A percentile compares a stretch with the other conserved stretches of the same genome.
Conservation (phyloP, 2,888 invertebrate species). For the Drosophila parthenogenetica region DNA sequence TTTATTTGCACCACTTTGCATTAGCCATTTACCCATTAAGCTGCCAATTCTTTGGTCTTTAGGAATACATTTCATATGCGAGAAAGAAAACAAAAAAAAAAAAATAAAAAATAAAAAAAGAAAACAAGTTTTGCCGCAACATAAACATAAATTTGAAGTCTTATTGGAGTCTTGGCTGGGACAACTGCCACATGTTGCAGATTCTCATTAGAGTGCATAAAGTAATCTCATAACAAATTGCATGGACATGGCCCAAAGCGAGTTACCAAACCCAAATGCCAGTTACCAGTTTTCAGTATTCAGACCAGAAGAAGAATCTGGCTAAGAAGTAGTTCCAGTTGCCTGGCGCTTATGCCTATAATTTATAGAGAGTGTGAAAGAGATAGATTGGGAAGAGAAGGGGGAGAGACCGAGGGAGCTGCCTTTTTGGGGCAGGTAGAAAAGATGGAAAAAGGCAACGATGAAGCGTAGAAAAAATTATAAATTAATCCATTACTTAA, state of each 20-base stretch:
- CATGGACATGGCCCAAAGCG: slow-evolving; percentile 21
- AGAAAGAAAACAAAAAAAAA: no score
- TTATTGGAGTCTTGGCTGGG: slow-evolving; percentile 5
- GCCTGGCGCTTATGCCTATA: slow-evolving; percentile 54
- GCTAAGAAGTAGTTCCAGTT: slow-evolving; percentile 16
- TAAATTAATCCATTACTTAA: slow-evolving; percentile 80
- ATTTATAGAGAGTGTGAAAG: slow-evolving; percentile 44
- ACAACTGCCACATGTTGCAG: slow-evolving; percentile 37
- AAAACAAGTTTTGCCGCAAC: neutral
- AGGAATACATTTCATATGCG: slow-evolving; percentile 7
- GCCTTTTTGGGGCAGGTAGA: slow-evolving; percentile 42
- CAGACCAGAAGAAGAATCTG: neutral
- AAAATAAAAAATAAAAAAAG: neutral
- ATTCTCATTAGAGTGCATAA: slow-evolving; percentile 59
- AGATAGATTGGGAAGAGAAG: neutral
- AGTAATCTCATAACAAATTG: slow-evolving; percentile 69
- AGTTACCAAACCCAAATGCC: slow-evolving; percentile 10
- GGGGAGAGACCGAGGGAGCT: neutral
- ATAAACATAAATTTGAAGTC: slow-evolving; percentile 16
- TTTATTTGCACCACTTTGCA: slow-evolving; percentile 7
- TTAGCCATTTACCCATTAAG: slow-evolving; percentile 13
- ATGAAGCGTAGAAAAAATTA: slow-evolving; percentile 64
- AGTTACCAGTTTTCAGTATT: neutral
- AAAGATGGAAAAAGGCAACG: slow-evolving; percentile 9
- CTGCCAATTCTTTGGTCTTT: slow-evolving; percentile 12